A percentile compares a stretch with the other conserved stretches of the same genome.
These are phyloP conservation scores for Anguilla rostrata DNA, from an alignment of 2,113 vertebrate species.

Conservation along the genomic window DNA sequence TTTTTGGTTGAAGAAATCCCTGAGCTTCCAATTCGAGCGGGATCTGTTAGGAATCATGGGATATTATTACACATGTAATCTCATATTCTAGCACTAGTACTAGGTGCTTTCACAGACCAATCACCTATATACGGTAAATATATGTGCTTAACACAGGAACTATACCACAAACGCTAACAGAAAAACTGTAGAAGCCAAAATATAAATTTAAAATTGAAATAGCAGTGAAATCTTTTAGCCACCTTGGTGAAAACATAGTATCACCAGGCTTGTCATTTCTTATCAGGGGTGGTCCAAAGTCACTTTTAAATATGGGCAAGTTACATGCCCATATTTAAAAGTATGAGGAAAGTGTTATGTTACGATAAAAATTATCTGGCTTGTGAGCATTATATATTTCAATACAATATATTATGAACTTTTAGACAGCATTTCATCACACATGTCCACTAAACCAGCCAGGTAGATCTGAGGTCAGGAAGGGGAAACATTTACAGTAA, in stretches of 20 bases:
- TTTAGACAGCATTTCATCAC: background rate
- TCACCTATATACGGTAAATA: background rate
- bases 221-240: background rate
- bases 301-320: too few relatives aligned
- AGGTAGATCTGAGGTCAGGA: background rate
- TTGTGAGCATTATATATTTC: background rate
- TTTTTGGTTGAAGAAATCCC: conserved; percentile 51
- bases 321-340: too few relatives aligned
- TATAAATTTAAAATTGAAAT: background rate
- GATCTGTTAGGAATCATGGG: conserved; percentile 48
- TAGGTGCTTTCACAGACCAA: background rate
- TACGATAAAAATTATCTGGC: too few relatives aligned
- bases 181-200: too few relatives aligned
- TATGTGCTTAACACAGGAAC: too few relatives aligned
- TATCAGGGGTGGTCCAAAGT: too few relatives aligned
- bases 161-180: too few relatives aligned
- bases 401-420: background rate
- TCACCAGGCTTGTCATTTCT: too few relatives aligned
- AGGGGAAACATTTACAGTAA: background rate
- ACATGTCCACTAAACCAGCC: too few relatives aligned
- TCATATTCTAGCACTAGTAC: background rate
- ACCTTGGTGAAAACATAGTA: too few relatives aligned
- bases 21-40: conserved; percentile 53
- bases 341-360: too few relatives aligned
- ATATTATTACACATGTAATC: background rate